Conservation (phyloP, 2,797 vertebrate genomes). For the Anguilla anguilla region DNA sequence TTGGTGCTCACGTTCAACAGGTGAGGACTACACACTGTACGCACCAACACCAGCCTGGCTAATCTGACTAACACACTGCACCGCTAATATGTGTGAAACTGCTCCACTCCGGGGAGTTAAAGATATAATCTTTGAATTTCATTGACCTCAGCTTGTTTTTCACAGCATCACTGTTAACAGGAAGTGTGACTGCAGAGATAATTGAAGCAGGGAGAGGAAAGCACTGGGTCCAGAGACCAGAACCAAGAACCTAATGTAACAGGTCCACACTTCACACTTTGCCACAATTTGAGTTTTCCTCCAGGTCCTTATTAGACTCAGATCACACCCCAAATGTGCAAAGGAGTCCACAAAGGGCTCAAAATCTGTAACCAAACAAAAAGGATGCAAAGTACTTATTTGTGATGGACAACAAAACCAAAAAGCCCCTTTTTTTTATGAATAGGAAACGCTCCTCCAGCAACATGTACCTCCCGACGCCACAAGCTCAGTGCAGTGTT, state of each 20-base stretch:
- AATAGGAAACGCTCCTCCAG: background rate
- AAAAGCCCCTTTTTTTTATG: slow-evolving; percentile 17
- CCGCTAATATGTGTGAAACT: background rate
- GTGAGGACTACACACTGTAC: background rate
- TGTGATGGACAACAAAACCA: slow-evolving; percentile 1
- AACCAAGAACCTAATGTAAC: slow-evolving; percentile 34
- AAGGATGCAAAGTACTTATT: background rate
- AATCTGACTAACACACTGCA: background rate
- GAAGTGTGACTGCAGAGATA: slow-evolving; percentile 52
- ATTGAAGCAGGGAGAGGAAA: slow-evolving; percentile 60
- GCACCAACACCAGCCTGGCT: background rate
- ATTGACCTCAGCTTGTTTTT: slow-evolving; percentile 39
- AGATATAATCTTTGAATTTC: slow-evolving; percentile 41
- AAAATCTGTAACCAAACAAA: slow-evolving; percentile 28
- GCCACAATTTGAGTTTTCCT: background rate
- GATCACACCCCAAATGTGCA: background rate
- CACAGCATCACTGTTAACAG: slow-evolving; percentile 38
- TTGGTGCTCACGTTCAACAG: background rate
- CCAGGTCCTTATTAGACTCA: background rate
- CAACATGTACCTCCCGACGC: no score
- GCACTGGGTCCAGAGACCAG: slow-evolving; percentile 50
- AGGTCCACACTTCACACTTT: slow-evolving; percentile 2
- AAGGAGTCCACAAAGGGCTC: slow-evolving; percentile 23
- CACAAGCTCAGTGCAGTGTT: background rate
- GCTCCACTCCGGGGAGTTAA: background rate